phyloP scores from a whole-genome alignment of 2,113 vertebrate genomes.

The Silurus asotus region DNA sequence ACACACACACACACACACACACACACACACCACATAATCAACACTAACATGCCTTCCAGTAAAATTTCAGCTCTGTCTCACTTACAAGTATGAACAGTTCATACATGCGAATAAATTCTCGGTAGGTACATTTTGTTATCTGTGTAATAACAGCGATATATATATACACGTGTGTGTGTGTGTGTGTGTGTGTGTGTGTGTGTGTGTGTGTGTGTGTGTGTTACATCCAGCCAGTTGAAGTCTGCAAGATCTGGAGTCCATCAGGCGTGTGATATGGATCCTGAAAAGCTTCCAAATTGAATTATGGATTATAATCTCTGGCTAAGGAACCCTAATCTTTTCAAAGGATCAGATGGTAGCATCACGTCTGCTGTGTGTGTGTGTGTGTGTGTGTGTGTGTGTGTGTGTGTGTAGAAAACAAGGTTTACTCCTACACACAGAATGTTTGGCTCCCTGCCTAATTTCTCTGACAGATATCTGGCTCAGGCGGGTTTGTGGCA shows the following conservation, averaged over 20 bases:
- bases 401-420: no score
- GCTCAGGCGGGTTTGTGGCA: background rate
- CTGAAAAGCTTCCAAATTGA: conserved; percentile 22
- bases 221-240: background rate
- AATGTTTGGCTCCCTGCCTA: conserved; percentile 29
- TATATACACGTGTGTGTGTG: rapidly evolving
- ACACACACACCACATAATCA: background rate
- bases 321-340: conserved; percentile 37
- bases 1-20: background rate
- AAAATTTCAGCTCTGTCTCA: background rate
- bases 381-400: background rate
- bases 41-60: background rate
- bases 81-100: background rate
- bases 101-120: background rate
- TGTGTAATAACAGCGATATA: no score
- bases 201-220: no score
- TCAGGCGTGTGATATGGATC: background rate
- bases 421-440: conserved; percentile 12
- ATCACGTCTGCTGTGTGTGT: background rate
- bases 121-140: background rate
- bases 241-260: background rate
- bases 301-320: conserved; percentile 37
- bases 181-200: background rate
- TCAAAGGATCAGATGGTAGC: conserved; percentile 33
- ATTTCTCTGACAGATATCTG: conserved; percentile 25